Evolutionary conservation across 2,113 vertebrate genomes (phyloP).

Genomic region (Entomyzon cyanotis): DNA sequence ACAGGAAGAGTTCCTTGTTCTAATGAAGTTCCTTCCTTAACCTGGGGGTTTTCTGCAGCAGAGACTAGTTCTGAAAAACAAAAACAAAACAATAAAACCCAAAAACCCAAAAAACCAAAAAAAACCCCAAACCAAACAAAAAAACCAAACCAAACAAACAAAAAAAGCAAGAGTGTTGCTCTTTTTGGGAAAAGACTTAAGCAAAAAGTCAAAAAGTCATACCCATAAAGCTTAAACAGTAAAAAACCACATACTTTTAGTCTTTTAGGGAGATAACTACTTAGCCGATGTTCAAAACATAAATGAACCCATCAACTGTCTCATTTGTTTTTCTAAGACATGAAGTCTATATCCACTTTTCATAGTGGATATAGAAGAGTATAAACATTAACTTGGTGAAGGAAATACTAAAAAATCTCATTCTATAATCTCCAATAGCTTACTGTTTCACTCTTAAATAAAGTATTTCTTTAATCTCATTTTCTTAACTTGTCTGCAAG

Average conservation of each 20-base stretch:
- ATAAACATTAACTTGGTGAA: neutral
- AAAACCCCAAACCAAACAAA: neutral
- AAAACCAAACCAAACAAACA: no score
- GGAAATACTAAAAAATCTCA: neutral
- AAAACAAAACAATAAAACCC: neutral
- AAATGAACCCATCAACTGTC: neutral
- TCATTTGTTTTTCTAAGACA: neutral
- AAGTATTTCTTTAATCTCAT: neutral
- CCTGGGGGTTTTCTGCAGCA: conserved; percentile 73
- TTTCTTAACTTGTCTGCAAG: neutral
- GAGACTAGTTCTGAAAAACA: conserved; percentile 80
- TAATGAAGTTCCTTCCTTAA: conserved; percentile 54
- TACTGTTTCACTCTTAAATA: neutral
- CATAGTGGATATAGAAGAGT: neutral
- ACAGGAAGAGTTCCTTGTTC: conserved; percentile 63
- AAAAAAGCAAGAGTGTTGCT: neutral
- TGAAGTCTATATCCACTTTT: neutral
- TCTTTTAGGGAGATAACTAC: neutral
- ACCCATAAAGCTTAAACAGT: neutral
- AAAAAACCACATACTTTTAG: neutral
- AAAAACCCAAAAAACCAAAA: no score
- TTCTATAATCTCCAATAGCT: neutral
- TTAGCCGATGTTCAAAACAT: neutral
- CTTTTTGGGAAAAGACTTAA: neutral
- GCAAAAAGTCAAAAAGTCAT: neutral